These are phyloP conservation scores for Oryctolagus cuniculus DNA, from an alignment of 2,113 vertebrate species.

Conservation along the genomic window DNA sequence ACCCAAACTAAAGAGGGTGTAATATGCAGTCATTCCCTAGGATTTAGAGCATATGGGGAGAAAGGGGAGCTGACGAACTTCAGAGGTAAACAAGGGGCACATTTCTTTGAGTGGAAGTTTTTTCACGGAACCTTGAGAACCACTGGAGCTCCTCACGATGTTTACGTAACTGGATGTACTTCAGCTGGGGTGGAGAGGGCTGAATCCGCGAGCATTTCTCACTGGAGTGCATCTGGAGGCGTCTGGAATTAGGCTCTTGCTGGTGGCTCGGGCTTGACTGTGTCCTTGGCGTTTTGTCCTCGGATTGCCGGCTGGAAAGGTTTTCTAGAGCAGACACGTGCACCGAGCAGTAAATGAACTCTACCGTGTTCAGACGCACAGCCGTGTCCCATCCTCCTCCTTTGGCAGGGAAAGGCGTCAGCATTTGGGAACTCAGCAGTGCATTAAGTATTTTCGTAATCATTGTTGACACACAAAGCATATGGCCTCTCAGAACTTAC, in stretches of 20 bases:
- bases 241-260: neutral
- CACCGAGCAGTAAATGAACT: constrained; percentile 67
- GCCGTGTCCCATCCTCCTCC: constrained; percentile 47
- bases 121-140: constrained; percentile 61
- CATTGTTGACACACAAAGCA: constrained; percentile 65
- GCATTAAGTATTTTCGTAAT: constrained; percentile 81
- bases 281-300: constrained; percentile 58
- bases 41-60: constrained; percentile 5
- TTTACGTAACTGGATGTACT: constrained; percentile 75
- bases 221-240: constrained; percentile 60
- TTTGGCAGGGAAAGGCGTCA: constrained; percentile 70
- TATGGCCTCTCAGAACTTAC: constrained; percentile 68
- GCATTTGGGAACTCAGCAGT: constrained; percentile 82
- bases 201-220: constrained; percentile 65
- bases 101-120: constrained; percentile 61
- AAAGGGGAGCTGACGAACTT: constrained; percentile 10
- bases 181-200: constrained; percentile 70
- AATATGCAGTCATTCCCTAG: neutral
- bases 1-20: constrained; percentile 1
- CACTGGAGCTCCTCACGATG: constrained; percentile 59
- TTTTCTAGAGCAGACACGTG: constrained; percentile 46
- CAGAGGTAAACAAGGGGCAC: constrained; percentile 66
- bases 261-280: neutral
- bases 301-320: neutral
- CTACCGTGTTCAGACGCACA: constrained; percentile 61